Percentiles rank a stretch among this genome's conserved stretches.
These are phyloP conservation scores for Cyprinodon brontotheroides DNA, from an alignment of 2,113 vertebrate species.

Conservation along the genomic window DNA sequence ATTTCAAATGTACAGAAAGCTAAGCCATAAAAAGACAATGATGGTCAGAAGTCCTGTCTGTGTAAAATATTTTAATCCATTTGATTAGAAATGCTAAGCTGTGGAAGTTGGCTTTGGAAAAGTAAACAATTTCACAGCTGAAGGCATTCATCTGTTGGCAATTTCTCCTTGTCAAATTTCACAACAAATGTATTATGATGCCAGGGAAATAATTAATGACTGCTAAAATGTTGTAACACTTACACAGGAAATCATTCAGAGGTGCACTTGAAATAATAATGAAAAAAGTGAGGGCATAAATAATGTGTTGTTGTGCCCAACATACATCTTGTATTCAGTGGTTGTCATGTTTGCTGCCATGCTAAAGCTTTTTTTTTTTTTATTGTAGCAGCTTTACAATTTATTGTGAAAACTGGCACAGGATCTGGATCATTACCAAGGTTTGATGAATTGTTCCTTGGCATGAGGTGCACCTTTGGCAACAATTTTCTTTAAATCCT, in stretches of 20 bases:
- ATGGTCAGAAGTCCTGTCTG: background rate
- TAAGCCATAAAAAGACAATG: background rate
- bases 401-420: background rate
- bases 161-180: slow-evolving; percentile 46
- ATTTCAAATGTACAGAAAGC: background rate
- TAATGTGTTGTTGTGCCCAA: slow-evolving; percentile 12
- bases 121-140: slow-evolving; percentile 50
- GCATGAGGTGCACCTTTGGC: too few species aligned
- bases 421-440: too few species aligned
- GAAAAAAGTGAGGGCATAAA: slow-evolving; percentile 22
- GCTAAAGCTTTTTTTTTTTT: background rate
- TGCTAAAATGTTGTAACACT: slow-evolving; percentile 1
- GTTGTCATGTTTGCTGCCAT: background rate
- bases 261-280: slow-evolving; percentile 27
- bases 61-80: slow-evolving; percentile 22
- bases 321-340: slow-evolving; percentile 9
- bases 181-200: slow-evolving; percentile 35
- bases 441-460: too few species aligned
- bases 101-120: slow-evolving; percentile 38
- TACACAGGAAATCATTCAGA: slow-evolving; percentile 2
- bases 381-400: background rate
- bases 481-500: too few species aligned
- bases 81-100: slow-evolving; percentile 43
- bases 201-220: slow-evolving; percentile 26
- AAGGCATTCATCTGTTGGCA: slow-evolving; percentile 38